A percentile compares a stretch with the other conserved stretches of the same genome.
Evolutionary conservation across 2,797 vertebrate genomes (phyloP).

Genomic region (Myotis vivesi): DNA sequence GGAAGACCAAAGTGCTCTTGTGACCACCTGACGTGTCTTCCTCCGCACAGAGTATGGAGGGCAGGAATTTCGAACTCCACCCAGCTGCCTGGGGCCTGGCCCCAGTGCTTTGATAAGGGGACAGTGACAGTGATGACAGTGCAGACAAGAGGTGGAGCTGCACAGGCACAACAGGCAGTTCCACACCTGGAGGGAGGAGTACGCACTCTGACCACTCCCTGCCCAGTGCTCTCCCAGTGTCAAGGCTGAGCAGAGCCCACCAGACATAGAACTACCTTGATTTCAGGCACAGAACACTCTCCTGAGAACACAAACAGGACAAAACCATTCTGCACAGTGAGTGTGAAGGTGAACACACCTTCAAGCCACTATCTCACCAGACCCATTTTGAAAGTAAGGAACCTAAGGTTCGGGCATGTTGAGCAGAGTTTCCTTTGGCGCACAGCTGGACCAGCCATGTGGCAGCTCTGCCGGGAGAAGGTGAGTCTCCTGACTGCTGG

Average conservation of each 20-base stretch:
- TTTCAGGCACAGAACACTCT: neutral
- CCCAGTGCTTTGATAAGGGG: neutral
- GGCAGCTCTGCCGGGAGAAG: neutral
- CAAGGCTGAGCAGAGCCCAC: neutral
- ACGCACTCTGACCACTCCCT: neutral
- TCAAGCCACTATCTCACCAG: neutral
- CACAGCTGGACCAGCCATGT: neutral
- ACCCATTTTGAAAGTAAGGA: neutral
- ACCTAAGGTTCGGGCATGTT: neutral
- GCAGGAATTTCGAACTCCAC: neutral
- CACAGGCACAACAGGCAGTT: neutral
- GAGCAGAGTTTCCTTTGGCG: neutral
- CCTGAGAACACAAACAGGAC: neutral
- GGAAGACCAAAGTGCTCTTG: neutral
- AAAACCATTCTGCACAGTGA: neutral
- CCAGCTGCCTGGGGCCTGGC: no score
- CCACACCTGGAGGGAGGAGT: no score
- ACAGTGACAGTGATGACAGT: neutral
- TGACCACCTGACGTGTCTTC: neutral
- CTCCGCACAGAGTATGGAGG: neutral
- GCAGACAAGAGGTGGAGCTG: neutral
- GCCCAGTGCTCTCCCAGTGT: neutral
- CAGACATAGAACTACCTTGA: neutral
- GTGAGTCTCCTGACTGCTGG: neutral
- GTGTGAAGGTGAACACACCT: rapidly evolving